phyloP scores from a whole-genome alignment of 2,113 vertebrate species.

The Rhinichthys klamathensis region DNA sequence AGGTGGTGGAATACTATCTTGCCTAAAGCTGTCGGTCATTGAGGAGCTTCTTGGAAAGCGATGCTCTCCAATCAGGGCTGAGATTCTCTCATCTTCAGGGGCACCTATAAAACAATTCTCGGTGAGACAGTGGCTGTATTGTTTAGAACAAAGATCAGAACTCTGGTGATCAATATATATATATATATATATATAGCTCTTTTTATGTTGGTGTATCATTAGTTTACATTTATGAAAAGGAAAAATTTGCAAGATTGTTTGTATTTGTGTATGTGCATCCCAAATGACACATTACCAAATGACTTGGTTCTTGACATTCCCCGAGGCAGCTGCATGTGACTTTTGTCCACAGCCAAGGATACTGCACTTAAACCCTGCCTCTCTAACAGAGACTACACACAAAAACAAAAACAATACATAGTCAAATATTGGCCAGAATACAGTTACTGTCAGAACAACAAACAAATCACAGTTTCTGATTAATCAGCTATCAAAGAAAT shows the following conservation, averaged over 20 bases:
- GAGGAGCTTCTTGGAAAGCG: conserved; percentile 95
- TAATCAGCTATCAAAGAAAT: neutral
- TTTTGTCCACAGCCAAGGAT: conserved; percentile 78
- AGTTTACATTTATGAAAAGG: neutral
- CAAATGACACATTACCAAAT: conserved; percentile 78
- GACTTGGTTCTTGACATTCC: conserved; percentile 95
- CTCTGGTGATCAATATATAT: neutral
- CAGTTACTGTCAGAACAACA: conserved; percentile 5
- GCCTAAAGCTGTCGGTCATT: conserved; percentile 89
- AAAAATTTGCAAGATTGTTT: neutral
- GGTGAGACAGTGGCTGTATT: neutral
- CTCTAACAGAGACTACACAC: conserved; percentile 87
- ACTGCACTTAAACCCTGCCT: conserved; percentile 87
- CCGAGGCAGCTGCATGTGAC: conserved; percentile 87
- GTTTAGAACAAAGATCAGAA: neutral
- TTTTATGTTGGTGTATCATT: neutral
- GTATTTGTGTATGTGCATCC: conserved; percentile 11
- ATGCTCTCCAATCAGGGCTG: conserved; percentile 88
- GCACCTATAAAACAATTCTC: conserved; percentile 66
- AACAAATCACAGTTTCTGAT: neutral
- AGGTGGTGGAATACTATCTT: conserved; percentile 89
- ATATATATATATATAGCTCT: no score
- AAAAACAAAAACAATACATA: conserved; percentile 42
- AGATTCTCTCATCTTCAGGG: conserved; percentile 89
- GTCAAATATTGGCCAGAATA: neutral